A percentile compares a stretch with the other conserved stretches of the same genome.
These are phyloP conservation scores for Folsomia manolachei DNA, from an alignment of 2,888 invertebrate genomes.

Conservation along the genomic window DNA sequence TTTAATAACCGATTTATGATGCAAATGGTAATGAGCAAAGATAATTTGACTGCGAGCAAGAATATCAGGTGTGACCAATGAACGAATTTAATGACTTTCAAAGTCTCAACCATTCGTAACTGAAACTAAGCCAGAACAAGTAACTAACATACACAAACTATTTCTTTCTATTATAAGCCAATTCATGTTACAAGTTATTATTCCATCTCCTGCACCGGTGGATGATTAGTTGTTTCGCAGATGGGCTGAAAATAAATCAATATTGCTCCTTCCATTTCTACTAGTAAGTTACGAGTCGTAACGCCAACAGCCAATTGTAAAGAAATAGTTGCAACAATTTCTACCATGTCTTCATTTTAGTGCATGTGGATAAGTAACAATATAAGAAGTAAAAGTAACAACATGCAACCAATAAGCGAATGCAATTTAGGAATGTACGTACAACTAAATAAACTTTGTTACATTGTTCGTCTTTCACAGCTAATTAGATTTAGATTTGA, in stretches of 20 bases:
- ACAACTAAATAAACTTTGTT: neutral
- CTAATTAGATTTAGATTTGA: slow-evolving; percentile 21
- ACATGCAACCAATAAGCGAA: neutral
- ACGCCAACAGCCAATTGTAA: no score
- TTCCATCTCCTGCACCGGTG: no score
- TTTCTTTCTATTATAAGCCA: no score
- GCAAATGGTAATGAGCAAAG: slow-evolving; percentile 15
- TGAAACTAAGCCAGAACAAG: neutral
- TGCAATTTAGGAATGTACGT: neutral
- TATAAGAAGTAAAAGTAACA: neutral
- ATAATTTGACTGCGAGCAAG: slow-evolving; percentile 13
- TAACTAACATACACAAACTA: no score
- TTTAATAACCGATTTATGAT: neutral
- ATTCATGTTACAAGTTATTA: no score
- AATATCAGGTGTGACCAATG: slow-evolving; percentile 20
- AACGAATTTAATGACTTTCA: neutral
- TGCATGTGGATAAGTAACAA: neutral
- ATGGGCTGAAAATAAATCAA: no score
- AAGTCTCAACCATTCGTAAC: neutral
- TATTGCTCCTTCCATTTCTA: no score
- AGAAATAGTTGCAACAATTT: no score
- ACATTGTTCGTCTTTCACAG: slow-evolving; percentile 3
- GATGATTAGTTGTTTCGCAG: no score
- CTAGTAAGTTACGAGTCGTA: no score
- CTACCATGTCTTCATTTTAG: no score